A percentile compares a stretch with the other conserved stretches of the same genome.
Evolutionary conservation across 2,113 vertebrate species (phyloP).

Genomic region (Orthonyx spaldingii): DNA sequence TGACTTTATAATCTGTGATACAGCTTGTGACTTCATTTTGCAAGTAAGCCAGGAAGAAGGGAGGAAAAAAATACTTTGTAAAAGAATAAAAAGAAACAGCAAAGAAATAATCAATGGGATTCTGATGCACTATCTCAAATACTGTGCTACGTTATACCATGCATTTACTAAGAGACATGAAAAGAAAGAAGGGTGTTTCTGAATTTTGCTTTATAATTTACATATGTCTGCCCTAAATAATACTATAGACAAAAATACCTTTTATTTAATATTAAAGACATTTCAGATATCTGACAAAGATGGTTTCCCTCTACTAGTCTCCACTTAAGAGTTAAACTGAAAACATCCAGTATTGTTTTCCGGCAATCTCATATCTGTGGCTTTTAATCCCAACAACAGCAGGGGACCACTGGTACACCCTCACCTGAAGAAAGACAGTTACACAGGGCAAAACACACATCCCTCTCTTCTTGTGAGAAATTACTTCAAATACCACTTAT

Average conservation of each 20-base stretch:
- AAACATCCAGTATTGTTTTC: background rate
- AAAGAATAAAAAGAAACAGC: background rate
- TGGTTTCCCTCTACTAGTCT: background rate
- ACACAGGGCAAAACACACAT: background rate
- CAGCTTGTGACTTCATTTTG: background rate
- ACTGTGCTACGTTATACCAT: background rate
- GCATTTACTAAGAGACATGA: background rate
- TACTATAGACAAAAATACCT: background rate
- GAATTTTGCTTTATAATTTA: background rate
- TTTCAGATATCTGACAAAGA: background rate
- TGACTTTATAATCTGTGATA: background rate
- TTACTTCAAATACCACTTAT: background rate
- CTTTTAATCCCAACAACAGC: background rate
- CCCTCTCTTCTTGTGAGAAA: background rate
- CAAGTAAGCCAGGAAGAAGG: background rate
- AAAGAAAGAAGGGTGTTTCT: background rate
- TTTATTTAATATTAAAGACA: background rate
- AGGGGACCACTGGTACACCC: background rate
- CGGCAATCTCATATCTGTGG: background rate
- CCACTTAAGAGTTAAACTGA: background rate
- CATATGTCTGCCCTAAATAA: background rate
- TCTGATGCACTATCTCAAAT: background rate
- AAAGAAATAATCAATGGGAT: background rate
- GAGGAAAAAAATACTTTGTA: background rate
- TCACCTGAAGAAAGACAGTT: background rate